These are phyloP conservation scores for Dasyornis broadbenti DNA, from an alignment of 2,113 vertebrate genomes.

Conservation along the genomic window DNA sequence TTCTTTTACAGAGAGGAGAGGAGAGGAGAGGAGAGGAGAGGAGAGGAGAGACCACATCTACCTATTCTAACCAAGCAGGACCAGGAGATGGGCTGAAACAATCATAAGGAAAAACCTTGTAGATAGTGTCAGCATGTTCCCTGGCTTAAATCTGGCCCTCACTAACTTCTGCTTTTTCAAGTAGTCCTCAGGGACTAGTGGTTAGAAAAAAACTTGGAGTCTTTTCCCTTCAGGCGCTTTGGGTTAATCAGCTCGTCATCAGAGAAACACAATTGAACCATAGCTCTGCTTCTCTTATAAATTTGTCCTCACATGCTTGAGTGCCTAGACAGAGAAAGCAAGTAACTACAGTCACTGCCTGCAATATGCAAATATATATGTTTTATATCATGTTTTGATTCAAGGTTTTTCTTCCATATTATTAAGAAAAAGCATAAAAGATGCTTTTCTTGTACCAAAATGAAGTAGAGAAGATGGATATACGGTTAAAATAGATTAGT, in stretches of 20 bases:
- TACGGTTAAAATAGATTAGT: neutral
- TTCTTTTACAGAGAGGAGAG: too few species aligned
- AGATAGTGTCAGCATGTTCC: neutral
- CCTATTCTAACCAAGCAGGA: neutral
- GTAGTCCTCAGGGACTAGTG: neutral
- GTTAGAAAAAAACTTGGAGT: neutral
- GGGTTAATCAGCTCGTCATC: neutral
- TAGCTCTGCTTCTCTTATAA: neutral
- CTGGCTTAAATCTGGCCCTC: neutral
- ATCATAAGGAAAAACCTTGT: neutral
- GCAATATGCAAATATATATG: neutral
- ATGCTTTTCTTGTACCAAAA: neutral
- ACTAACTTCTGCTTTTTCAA: neutral
- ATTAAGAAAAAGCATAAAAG: neutral
- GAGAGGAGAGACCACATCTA: too few species aligned
- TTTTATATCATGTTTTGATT: neutral
- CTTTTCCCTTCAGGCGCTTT: neutral
- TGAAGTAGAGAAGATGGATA: neutral
- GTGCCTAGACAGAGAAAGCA: neutral
- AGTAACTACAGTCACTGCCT: neutral
- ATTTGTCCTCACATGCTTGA: neutral
- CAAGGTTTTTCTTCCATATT: neutral
- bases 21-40: too few species aligned
- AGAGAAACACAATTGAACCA: neutral
- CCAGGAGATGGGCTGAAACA: neutral